These are phyloP conservation scores for Rugalucina vietnamica DNA, from an alignment of 2,888 invertebrate species.

Conservation along the genomic window DNA sequence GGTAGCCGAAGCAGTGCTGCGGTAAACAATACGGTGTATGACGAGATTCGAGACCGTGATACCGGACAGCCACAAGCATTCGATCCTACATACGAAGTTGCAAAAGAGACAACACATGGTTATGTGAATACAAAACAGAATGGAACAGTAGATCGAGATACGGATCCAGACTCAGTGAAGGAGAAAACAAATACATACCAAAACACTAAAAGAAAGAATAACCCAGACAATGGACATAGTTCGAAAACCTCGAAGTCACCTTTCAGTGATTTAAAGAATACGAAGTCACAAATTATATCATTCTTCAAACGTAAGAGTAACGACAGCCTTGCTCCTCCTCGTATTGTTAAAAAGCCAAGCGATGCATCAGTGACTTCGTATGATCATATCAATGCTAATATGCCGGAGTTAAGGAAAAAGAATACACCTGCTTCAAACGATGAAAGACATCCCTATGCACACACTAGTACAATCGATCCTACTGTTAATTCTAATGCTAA, in stretches of 20 bases:
- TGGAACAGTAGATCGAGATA: background rate
- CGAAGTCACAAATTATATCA: conserved; percentile 28
- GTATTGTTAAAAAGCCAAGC: background rate
- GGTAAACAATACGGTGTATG: conserved; percentile 19
- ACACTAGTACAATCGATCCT: background rate
- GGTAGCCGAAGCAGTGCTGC: conserved; percentile 1
- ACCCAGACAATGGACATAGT: background rate
- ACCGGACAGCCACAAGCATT: background rate
- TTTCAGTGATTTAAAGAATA: conserved; percentile 5
- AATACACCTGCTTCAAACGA: conserved; percentile 15
- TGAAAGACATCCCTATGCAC: conserved; percentile 27
- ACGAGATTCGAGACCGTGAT: conserved; percentile 22
- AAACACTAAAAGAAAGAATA: background rate
- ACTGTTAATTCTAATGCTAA: too few species aligned
- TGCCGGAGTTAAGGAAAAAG: background rate
- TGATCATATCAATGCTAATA: conserved; percentile 29
- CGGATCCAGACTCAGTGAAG: background rate
- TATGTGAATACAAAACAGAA: background rate
- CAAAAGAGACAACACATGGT: background rate
- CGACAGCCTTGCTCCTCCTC: conserved; percentile 10
- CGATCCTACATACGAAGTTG: conserved; percentile 30
- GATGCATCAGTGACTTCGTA: conserved; percentile 26
- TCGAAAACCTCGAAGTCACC: conserved; percentile 10
- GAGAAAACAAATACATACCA: background rate
- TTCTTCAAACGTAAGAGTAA: conserved; percentile 29